phyloP scores from a whole-genome alignment of 2,113 vertebrate species.

The Salvelinus namaycush region DNA sequence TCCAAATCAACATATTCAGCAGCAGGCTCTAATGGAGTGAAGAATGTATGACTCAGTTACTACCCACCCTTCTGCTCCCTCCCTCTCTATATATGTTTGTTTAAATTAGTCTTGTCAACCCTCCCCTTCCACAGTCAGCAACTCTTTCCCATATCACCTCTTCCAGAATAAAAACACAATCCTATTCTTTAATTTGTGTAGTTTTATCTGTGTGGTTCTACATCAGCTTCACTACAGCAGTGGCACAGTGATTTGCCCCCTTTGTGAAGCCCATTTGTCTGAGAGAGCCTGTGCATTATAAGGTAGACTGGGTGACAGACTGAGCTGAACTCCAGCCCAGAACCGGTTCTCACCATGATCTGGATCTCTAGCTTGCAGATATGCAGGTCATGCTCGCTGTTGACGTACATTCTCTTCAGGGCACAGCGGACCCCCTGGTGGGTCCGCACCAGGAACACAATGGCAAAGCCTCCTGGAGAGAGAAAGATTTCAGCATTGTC shows the following conservation, averaged over 20 bases:
- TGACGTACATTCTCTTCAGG: slow-evolving; percentile 98
- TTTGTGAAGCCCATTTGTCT: too few species aligned
- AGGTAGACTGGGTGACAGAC: too few species aligned
- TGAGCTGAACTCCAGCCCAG: slow-evolving; percentile 1
- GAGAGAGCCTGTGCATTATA: too few species aligned
- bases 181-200: not conserved
- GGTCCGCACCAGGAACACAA: slow-evolving; percentile 93
- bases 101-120: not conserved
- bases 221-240: too few species aligned
- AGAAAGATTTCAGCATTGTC: not conserved
- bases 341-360: slow-evolving; percentile 82
- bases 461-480: slow-evolving; percentile 89
- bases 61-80: not conserved
- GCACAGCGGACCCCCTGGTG: slow-evolving; percentile 92
- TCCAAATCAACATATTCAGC: not conserved
- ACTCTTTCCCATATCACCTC: not conserved
- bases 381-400: slow-evolving; percentile 93
- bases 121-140: not conserved
- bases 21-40: too few species aligned
- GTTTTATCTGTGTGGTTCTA: not conserved
- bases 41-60: not conserved
- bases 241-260: not conserved
- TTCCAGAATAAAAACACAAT: not conserved
- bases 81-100: too few species aligned
- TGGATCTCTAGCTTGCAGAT: slow-evolving; percentile 98